Evolutionary conservation across 2,797 vertebrate species (phyloP), one percentile per base, ranked within the genome.

Genomic region (Molossus molossus): DNA sequence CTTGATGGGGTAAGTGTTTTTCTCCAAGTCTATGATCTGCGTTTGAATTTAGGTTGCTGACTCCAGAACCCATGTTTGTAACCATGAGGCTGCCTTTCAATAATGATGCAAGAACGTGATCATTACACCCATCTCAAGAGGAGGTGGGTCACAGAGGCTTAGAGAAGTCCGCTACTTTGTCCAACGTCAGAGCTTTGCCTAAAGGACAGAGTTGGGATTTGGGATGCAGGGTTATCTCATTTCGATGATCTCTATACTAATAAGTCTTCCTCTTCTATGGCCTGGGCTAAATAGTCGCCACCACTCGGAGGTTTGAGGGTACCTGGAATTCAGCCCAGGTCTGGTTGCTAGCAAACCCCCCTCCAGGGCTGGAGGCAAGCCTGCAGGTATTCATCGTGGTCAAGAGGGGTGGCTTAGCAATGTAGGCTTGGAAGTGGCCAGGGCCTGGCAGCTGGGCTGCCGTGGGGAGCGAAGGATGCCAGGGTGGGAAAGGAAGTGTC

Each of bases 41-140:
- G 9, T 88, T 92, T 94, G 88, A 93, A 83, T 69, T 90, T 86
- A 79, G n/a, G 25, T 27, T 77, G 33, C 14, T 85, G n/a, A 73
- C 18, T 76, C 45, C 2, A 48, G 40, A 80, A 90, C 23, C 23
- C 33, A 33, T 53, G 6, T 65, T 58, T 18, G 6, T 64, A 86
- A 73, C 37, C 27, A 89, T 8, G 40, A 90, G 70, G 23, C 45
- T 37, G 18, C 79, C 84, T 85, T 86, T 64, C 27, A 40, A 10
- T 85, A 86, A 76, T 33, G 45, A 76, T 73, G 25, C 29, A 60
- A 82, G 33, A 48, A 91, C 62, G 72, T 62, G 27, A 17, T 48
- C 87, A 55, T 48, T 82, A 82, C 83, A 80, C n/a, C 5, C 11
- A 58, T 77, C 88, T 75, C 23, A 57, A 75, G 23, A 64, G 9